Conservation (phyloP, 2,113 vertebrate genomes). For the Chlorodrepanis virens region DNA sequence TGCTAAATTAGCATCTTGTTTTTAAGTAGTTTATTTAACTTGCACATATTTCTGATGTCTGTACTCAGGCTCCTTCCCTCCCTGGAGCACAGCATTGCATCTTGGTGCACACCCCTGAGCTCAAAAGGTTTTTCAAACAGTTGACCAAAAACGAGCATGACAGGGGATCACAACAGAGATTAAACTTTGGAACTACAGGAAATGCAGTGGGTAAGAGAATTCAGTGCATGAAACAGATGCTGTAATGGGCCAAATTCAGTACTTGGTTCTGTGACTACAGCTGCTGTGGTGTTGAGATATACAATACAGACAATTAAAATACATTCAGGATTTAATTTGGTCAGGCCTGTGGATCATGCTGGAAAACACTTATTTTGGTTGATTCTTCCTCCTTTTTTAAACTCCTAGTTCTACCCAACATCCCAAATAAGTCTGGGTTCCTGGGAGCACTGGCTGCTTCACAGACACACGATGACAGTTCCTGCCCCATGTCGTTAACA, state of each 20-base stretch:
- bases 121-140: not conserved
- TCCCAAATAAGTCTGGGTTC: not conserved
- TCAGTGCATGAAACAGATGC: not conserved
- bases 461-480: not conserved
- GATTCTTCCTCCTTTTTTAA: not conserved
- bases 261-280: not conserved
- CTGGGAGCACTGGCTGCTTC: not conserved
- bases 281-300: not conserved
- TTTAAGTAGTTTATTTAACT: not conserved
- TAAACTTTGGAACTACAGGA: not conserved
- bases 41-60: not conserved
- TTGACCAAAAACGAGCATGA: not conserved
- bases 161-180: not conserved
- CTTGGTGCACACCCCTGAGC: not conserved
- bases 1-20: not conserved
- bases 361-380: not conserved
- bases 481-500: rapidly evolving
- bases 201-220: not conserved
- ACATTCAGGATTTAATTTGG: not conserved
- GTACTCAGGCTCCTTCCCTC: not conserved
- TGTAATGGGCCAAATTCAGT: not conserved
- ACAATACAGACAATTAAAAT: not conserved
- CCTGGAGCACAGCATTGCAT: not conserved
- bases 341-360: not conserved
- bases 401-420: not conserved